Conservation (phyloP, 2,113 vertebrate genomes). For the Collichthys lucidus region DNA sequence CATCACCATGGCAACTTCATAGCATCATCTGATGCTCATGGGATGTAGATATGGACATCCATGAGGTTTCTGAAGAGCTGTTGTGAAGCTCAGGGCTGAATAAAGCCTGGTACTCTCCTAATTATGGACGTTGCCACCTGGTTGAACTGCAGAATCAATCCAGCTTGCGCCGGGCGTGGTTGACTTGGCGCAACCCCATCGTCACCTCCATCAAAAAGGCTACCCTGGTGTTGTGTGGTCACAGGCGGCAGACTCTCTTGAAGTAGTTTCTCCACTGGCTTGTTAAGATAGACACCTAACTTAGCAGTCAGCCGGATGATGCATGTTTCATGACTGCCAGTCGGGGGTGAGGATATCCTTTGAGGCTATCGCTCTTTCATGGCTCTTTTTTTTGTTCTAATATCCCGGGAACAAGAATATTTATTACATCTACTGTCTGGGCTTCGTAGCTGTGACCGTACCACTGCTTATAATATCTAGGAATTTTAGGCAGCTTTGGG, state of each 20-base stretch:
- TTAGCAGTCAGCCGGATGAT: neutral
- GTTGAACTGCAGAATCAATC: neutral
- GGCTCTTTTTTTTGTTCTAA: constrained; percentile 1
- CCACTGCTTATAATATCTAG: neutral
- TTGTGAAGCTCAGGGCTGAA: no score
- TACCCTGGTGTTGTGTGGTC: neutral
- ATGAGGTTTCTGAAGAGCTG: no score
- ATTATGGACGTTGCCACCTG: no score
- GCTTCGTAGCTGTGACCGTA: neutral
- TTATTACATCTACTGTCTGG: neutral
- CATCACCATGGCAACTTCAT: neutral
- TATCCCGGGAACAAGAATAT: neutral
- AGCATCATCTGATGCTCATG: neutral
- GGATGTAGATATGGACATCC: no score
- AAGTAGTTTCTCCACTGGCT: neutral
- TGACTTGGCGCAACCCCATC: neutral
- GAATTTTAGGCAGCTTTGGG: neutral
- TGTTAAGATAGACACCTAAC: neutral
- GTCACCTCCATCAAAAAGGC: neutral
- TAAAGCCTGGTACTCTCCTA: no score
- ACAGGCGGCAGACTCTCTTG: neutral
- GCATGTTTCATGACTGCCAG: neutral
- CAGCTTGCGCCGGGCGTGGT: neutral
- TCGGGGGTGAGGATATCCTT: neutral
- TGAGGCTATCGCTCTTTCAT: neutral